A percentile compares a stretch with the other conserved stretches of the same genome.
These are phyloP conservation scores for Sander vitreus DNA, from an alignment of 2,113 vertebrate genomes.

Conservation along the genomic window DNA sequence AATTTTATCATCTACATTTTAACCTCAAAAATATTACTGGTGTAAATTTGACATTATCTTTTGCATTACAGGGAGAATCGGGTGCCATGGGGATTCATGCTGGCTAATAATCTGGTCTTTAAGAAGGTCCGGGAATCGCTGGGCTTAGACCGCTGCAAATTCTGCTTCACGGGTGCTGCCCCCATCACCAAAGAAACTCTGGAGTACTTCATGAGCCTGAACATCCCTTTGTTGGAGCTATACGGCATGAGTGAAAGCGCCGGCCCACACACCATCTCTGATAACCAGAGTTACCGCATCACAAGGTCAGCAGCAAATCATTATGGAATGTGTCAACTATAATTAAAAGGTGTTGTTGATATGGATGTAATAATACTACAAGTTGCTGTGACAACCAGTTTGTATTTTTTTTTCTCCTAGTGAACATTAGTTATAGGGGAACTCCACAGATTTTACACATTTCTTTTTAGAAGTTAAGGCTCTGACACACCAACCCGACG, in stretches of 20 bases:
- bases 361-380: not conserved
- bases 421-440: not conserved
- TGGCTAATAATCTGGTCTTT: conserved; percentile 86
- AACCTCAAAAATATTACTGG: not conserved
- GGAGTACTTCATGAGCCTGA: conserved; percentile 88
- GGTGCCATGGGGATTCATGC: conserved; percentile 80
- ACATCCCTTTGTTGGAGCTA: conserved; percentile 80
- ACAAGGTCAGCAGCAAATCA: conserved; percentile 75
- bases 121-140: conserved; percentile 77
- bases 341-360: not conserved
- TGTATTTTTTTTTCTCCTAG: not conserved
- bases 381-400: not conserved
- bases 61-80: conserved; percentile 67
- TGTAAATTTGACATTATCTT: not conserved
- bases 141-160: conserved; percentile 83
- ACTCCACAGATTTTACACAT: not conserved
- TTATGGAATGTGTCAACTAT: not conserved
- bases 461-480: not conserved
- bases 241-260: conserved; percentile 87
- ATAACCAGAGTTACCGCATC: conserved; percentile 48
- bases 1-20: not conserved
- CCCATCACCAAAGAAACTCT: conserved; percentile 84
- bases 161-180: conserved; percentile 79
- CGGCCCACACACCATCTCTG: conserved; percentile 79
- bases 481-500: too few relatives aligned